A percentile compares a stretch with the other conserved stretches of the same genome.
These are phyloP conservation scores for Oreortyx pictus DNA, from an alignment of 2,797 vertebrate species.

Conservation along the genomic window DNA sequence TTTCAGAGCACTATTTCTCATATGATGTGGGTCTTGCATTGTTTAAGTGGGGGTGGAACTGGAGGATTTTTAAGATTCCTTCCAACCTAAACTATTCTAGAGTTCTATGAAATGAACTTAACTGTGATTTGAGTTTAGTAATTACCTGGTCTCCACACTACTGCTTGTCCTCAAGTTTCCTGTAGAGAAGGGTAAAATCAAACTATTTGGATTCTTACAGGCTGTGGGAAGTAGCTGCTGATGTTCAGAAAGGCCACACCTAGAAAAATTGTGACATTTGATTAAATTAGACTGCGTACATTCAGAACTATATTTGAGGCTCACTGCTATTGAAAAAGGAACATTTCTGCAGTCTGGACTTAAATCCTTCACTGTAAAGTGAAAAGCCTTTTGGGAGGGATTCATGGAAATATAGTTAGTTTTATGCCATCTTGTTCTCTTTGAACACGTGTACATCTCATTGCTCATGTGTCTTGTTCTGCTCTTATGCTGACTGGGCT, in stretches of 20 bases:
- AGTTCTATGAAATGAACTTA: neutral
- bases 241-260: neutral
- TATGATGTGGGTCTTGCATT: neutral
- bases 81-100: too few species aligned
- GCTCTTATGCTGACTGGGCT: rapidly evolving
- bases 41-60: neutral
- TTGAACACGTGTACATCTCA: neutral
- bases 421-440: neutral
- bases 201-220: neutral
- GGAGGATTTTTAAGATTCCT: too few species aligned
- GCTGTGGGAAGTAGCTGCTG: neutral
- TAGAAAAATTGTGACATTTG: neutral
- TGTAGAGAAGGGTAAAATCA: neutral
- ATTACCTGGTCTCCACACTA: neutral
- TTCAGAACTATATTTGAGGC: neutral
- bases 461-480: neutral
- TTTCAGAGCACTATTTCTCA: neutral
- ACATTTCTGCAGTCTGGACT: neutral
- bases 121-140: neutral
- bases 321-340: neutral
- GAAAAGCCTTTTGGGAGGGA: neutral
- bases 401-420: neutral
- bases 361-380: neutral
- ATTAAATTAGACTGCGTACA: neutral
- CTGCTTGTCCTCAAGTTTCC: neutral